phyloP scores from a whole-genome alignment of 2,888 invertebrate species.

The Spodoptera picta region DNA sequence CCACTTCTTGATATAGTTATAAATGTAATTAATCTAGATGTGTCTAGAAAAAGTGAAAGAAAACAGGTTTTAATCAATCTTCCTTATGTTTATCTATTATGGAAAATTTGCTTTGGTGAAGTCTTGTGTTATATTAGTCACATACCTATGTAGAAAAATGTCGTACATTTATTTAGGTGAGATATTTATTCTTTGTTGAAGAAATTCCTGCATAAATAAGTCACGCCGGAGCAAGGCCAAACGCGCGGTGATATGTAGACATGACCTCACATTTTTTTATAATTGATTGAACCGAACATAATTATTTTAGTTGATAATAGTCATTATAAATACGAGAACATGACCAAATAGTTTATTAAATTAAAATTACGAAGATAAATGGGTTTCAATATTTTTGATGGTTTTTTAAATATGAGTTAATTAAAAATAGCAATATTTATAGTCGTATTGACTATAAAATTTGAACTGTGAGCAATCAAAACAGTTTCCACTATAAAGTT shows the following conservation, averaged over 20 bases:
- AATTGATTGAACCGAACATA: slow-evolving; percentile 23
- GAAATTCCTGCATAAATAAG: slow-evolving; percentile 60
- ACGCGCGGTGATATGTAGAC: slow-evolving; percentile 13
- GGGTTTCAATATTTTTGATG: no score
- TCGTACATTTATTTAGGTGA: slow-evolving; percentile 23
- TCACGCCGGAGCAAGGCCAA: slow-evolving; percentile 38
- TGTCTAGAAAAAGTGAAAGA: not conserved
- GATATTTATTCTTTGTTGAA: slow-evolving; percentile 48
- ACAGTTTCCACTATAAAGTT: no score
- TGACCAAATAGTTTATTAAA: no score
- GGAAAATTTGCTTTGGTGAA: not conserved
- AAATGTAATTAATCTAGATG: slow-evolving; percentile 29
- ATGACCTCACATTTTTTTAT: slow-evolving; percentile 45
- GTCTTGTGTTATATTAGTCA: slow-evolving; percentile 3
- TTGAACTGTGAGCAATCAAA: no score
- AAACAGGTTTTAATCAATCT: slow-evolving; percentile 4
- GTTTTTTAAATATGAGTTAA: no score
- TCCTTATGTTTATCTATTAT: slow-evolving; percentile 5
- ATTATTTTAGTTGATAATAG: slow-evolving; percentile 13
- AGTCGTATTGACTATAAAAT: no score
- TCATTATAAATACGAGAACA: slow-evolving; percentile 4
- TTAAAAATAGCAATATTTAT: no score
- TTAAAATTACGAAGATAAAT: no score
- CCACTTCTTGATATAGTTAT: slow-evolving; percentile 20
- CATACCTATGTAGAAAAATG: slow-evolving; percentile 9